Base-by-base conservation (phyloP, 2,113 vertebrate genomes). In the Scomber japonicus region DNA sequence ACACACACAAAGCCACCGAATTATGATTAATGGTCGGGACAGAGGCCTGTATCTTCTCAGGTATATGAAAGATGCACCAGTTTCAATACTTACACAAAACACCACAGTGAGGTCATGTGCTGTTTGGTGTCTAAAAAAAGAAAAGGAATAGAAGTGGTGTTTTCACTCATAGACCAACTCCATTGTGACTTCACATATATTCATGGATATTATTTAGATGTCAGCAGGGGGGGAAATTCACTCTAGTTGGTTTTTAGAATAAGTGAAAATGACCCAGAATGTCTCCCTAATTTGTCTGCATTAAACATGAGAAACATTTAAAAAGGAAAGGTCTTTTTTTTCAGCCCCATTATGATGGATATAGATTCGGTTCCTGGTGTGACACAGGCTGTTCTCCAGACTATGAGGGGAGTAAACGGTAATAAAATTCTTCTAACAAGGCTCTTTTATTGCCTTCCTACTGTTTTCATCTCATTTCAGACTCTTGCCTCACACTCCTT, bases 381-480 rank as follows among this genome's bases (percentile, higher is more conserved):
- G 85, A 88, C 11, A 54, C 82, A 72, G 78, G 73, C 86, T 89
- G 89, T 81, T 89, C 85, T 64, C 49, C 67, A 75, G 74, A 77
- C 77, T 57, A 77, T 56, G 62, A 85, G 56, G 35, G 19, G 76
- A 75, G 74, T 50, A 83, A 84, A 88, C 24, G 66, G 75, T 90
- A 85, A 93, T 92, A 92, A 92, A 92, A 88, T 73, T 84, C 80
- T 80, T 82, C 86, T 87, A 92, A 92, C 85, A 89, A 90, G 91
- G 50, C 78, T 78, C 54, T 85, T 91, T 90, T 91, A 92, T 85
- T 85, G 87, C 84, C 89, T 81, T 88, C 90, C 88, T 50, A 80
- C 89, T 91, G 87, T 81, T 93, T 85, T 71, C 75, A 82, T 93
- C 81, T 89, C 79, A 86, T 88, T 82, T 80, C 88, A 82, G 86